Base-by-base conservation (phyloP, 2,797 vertebrate genomes). In the Sphenopsis melanotis region DNA sequence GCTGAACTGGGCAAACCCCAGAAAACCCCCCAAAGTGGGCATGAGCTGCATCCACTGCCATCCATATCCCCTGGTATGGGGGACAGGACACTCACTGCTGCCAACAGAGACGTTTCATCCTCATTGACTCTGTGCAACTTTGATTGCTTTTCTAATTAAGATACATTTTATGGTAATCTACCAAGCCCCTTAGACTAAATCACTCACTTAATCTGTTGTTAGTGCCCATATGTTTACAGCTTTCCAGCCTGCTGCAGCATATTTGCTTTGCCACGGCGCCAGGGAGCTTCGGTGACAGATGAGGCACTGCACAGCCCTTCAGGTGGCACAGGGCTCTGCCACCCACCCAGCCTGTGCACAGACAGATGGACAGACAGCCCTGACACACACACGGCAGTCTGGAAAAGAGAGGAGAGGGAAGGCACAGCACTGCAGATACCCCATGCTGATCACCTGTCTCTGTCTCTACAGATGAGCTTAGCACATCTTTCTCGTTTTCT, bases 131-230 rank as follows among this genome's bases (percentile, higher is more conserved):
- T 4, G 52, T 61, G 30, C 88, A 90, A 96, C 74, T 89, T 59
- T 83, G 92, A 96, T 95, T 91, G 82, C 96, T 94, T 95, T 97
- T 96, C 95, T 97, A 97, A 97, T 97, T 96, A 97, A 96, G 94
- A 95, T 59, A 85, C 81, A 94, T 94, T 94, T 96, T 90, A 93
- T 79, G 83, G 90, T 96, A 96, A 97, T 97, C 94, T 90, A 94
- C 93, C 89, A 69, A 89, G 56, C 47, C 72, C 92, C 86, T 94
- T 80, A 77, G 86, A 91, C 83, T 93, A 96, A 97, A 96, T 96
- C 94, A 96, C 77, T 95, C 94, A 89, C 72, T 92, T 96, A 95
- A 97, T 97, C 94, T 96, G 91, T 89, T 96, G 95, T 92, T 95
- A 94, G 87, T 91, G 95, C 88, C 96, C 96, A 97, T 96, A 96